phyloP scores from a whole-genome alignment of 2,113 vertebrate species.

The Cyanistes caeruleus region DNA sequence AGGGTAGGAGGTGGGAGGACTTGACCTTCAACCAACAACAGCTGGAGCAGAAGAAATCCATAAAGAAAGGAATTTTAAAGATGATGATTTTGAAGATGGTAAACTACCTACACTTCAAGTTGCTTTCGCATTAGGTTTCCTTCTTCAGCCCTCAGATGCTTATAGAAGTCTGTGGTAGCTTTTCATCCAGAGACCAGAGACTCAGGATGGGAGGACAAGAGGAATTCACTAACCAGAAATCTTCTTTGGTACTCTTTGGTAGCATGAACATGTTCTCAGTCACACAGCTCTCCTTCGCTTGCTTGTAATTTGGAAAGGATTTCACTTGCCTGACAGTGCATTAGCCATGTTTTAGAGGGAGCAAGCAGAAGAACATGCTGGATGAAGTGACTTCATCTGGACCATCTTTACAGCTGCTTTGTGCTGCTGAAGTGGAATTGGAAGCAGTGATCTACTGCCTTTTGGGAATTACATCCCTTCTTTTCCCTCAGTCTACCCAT shows the following conservation, averaged over 20 bases:
- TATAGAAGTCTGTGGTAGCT: neutral
- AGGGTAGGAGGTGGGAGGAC: neutral
- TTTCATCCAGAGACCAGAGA: neutral
- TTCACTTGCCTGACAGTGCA: neutral
- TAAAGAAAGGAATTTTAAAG: neutral
- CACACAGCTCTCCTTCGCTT: neutral
- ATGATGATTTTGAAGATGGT: neutral
- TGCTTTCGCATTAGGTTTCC: neutral
- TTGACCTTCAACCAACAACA: neutral
- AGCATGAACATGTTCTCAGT: neutral
- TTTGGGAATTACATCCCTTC: neutral
- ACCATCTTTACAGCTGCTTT: neutral
- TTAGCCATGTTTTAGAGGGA: neutral
- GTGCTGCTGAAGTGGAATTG: neutral
- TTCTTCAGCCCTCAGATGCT: neutral
- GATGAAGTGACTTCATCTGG: neutral
- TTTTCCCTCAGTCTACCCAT: neutral
- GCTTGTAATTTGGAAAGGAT: neutral
- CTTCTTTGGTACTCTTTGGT: neutral
- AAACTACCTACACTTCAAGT: neutral
- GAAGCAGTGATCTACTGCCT: neutral
- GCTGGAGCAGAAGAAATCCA: neutral
- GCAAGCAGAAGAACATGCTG: neutral
- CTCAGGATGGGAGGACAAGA: neutral
- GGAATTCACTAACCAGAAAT: neutral